These are phyloP conservation scores for Drosophila multiciliata DNA, from an alignment of 2,888 invertebrate species.

Conservation along the genomic window DNA sequence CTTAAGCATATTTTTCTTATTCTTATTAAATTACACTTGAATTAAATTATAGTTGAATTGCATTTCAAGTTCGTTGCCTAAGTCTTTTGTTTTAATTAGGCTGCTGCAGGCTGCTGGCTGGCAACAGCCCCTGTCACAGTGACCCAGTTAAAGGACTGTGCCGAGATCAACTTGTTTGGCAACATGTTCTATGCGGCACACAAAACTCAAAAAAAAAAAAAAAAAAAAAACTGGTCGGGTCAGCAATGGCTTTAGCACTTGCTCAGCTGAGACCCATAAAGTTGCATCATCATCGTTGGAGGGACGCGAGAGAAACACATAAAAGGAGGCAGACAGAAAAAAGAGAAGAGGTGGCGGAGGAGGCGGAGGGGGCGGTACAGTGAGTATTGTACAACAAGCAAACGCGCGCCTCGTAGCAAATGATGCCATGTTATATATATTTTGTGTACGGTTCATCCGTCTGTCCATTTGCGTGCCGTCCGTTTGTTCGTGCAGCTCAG, in stretches of 20 bases:
- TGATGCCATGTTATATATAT: constrained; percentile 78
- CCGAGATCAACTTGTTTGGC: constrained; percentile 69
- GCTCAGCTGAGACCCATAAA: constrained; percentile 36
- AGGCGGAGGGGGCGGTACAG: constrained; percentile 19
- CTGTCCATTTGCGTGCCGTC: constrained; percentile 34
- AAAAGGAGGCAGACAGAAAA: constrained; percentile 21
- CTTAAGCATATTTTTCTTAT: not conserved
- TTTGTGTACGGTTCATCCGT: constrained; percentile 47
- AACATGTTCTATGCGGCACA: constrained; percentile 67
- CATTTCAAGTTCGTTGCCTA: constrained; percentile 45
- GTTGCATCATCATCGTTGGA: constrained; percentile 69
- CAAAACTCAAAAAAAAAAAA: constrained; percentile 41
- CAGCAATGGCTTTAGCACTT: constrained; percentile 60
- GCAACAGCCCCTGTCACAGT: constrained; percentile 49
- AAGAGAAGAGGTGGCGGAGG: constrained; percentile 2
- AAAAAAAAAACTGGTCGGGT: constrained; percentile 47
- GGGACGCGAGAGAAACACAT: constrained; percentile 1
- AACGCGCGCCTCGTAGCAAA: constrained; percentile 77
- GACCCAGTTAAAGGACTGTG: constrained; percentile 75
- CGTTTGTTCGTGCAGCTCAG: constrained; percentile 78
- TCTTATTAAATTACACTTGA: not conserved
- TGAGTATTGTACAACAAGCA: constrained; percentile 74
- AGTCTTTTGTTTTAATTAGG: constrained; percentile 68
- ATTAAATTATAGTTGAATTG: not conserved
- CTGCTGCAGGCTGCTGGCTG: not conserved